These are phyloP conservation scores for Acanthosoma haemorrhoidale DNA, from an alignment of 2,888 invertebrate genomes.

Conservation along the genomic window DNA sequence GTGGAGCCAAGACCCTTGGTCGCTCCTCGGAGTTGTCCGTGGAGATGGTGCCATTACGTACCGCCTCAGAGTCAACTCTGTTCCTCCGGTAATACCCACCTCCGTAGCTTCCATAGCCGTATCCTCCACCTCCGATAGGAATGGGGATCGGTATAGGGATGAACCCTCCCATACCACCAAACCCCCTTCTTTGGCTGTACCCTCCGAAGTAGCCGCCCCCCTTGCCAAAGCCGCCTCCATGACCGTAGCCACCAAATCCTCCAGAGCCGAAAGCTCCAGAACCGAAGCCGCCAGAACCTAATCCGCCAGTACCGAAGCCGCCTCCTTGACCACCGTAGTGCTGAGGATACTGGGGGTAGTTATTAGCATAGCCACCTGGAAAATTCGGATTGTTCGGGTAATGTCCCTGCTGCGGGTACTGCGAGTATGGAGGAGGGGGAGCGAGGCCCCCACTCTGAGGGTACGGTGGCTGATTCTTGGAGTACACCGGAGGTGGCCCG, in stretches of 20 bases:
- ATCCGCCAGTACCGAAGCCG: background rate
- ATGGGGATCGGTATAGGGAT: constrained; percentile 4
- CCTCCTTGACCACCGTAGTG: background rate
- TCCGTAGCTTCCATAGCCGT: constrained; percentile 14
- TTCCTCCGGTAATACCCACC: background rate
- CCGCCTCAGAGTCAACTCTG: background rate
- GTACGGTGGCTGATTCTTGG: constrained; percentile 13
- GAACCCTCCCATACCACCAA: background rate
- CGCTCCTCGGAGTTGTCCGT: background rate
- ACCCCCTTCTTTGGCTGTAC: background rate
- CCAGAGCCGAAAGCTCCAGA: background rate
- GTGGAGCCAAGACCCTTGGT: constrained; percentile 14
- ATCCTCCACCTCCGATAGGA: background rate
- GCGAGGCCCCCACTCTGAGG: background rate
- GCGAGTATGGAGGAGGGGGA: constrained; percentile 9
- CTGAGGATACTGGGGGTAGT: background rate
- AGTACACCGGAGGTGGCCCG: constrained; percentile 16
- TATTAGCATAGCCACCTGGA: background rate
- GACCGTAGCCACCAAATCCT: background rate
- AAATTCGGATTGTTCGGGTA: background rate
- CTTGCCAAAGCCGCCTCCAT: background rate
- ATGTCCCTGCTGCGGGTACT: background rate
- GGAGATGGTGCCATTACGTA: background rate
- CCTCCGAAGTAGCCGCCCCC: background rate
- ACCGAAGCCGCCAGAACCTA: background rate